Percentiles rank a stretch among this genome's conserved stretches.
Evolutionary conservation across 1,140 invertebrate species (phyloP).

Genomic region (Eueides isabella): DNA sequence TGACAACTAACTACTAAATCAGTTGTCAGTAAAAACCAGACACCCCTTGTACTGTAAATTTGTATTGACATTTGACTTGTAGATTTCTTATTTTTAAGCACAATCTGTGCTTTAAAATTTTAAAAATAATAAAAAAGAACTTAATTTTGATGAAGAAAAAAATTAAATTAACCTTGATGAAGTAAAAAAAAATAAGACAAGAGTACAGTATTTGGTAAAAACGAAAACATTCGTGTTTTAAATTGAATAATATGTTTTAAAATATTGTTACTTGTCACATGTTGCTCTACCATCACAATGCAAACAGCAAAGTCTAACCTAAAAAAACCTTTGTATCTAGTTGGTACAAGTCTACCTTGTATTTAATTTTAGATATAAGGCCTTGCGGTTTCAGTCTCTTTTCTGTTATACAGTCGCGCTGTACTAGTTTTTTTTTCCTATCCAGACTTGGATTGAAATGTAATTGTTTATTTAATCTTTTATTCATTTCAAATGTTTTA

Average conservation of each 20-base stretch:
- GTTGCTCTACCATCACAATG: neutral
- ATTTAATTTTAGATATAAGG: constrained; percentile 30
- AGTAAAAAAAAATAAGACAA: too few relatives aligned
- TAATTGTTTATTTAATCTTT: constrained; percentile 17
- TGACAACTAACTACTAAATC: neutral
- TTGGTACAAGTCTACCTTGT: constrained; percentile 48
- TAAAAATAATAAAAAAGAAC: too few relatives aligned
- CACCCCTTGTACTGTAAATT: neutral
- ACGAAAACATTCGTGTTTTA: too few relatives aligned
- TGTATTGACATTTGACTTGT: neutral
- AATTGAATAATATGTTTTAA: too few relatives aligned
- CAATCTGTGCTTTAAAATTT: too few relatives aligned
- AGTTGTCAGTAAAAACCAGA: neutral
- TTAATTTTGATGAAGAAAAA: too few relatives aligned
- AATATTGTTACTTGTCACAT: too few relatives aligned
- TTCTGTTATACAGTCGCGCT: constrained; percentile 18
- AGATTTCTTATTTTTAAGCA: neutral
- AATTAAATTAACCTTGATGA: too few relatives aligned
- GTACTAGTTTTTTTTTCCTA: constrained; percentile 24
- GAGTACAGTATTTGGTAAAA: too few relatives aligned
- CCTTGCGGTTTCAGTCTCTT: constrained; percentile 23
- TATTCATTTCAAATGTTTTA: neutral
- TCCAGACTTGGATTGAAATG: constrained; percentile 20
- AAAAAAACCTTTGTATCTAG: constrained; percentile 23
- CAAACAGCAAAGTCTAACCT: neutral